phyloP scores from a whole-genome alignment of 2,797 vertebrate genomes.

The Anomalospiza imberbis region DNA sequence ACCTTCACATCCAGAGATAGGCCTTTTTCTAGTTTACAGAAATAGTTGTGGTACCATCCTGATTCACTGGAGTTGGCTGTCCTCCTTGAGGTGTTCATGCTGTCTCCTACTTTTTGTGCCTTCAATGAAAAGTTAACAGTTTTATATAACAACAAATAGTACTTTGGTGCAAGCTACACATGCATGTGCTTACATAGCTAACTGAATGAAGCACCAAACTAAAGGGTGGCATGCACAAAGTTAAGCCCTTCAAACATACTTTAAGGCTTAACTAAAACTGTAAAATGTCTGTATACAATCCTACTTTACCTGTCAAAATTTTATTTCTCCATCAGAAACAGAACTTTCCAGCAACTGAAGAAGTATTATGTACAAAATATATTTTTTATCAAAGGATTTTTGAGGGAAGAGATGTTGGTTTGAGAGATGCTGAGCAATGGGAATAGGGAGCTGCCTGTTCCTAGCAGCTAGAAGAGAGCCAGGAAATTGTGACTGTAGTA shows the following conservation, averaged over 20 bases:
- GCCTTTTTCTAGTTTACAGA: neutral
- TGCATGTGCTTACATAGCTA: neutral
- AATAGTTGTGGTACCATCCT: neutral
- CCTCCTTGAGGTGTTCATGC: neutral
- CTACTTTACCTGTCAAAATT: neutral
- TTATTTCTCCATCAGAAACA: neutral
- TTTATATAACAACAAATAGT: neutral
- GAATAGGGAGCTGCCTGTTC: neutral
- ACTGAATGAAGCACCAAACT: neutral
- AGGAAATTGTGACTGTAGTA: neutral
- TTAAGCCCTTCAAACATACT: neutral
- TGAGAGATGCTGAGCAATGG: neutral
- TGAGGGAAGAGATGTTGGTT: neutral
- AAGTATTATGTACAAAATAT: neutral
- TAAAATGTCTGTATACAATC: accelerated
- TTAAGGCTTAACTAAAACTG: neutral
- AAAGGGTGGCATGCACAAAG: neutral
- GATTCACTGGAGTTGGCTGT: neutral
- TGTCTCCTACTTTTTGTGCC: neutral
- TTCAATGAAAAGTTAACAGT: neutral
- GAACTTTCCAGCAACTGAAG: neutral
- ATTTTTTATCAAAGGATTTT: neutral
- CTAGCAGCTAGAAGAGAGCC: neutral
- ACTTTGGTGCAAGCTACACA: accelerated
- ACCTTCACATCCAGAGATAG: neutral